phyloP scores from a whole-genome alignment of 2,797 vertebrate species.

The Chaetophractus vellerosus region DNA sequence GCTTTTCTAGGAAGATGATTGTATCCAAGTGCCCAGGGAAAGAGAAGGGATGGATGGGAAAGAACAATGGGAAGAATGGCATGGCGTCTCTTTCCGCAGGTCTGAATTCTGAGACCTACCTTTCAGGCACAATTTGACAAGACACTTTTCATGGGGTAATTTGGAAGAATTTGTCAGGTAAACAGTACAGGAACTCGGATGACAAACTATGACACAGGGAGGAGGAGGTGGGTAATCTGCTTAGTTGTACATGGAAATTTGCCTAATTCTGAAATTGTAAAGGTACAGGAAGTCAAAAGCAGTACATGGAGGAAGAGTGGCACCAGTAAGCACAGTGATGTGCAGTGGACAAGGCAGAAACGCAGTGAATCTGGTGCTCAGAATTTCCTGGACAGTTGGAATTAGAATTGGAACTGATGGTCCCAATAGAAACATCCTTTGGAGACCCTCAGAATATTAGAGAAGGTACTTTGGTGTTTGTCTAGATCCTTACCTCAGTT shows the following conservation, averaged over 20 bases:
- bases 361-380: neutral
- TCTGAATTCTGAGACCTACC: neutral
- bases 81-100: neutral
- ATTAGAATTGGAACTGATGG: neutral
- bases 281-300: neutral
- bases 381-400: neutral
- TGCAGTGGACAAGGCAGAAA: neutral
- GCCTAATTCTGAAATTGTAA: neutral
- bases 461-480: neutral
- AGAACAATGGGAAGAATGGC: neutral
- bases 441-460: neutral
- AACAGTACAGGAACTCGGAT: neutral
- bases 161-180: neutral
- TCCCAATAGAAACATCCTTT: neutral
- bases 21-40: neutral
- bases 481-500: neutral
- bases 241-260: neutral
- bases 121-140: neutral
- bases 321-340: no score
- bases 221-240: neutral
- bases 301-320: accelerated
- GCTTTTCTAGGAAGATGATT: neutral
- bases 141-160: neutral
- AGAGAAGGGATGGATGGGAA: neutral
- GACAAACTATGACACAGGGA: neutral